Percentiles rank a stretch among this genome's conserved stretches.
These are phyloP conservation scores for Esox lucius DNA, from an alignment of 2,797 vertebrate genomes.

Conservation along the genomic window DNA sequence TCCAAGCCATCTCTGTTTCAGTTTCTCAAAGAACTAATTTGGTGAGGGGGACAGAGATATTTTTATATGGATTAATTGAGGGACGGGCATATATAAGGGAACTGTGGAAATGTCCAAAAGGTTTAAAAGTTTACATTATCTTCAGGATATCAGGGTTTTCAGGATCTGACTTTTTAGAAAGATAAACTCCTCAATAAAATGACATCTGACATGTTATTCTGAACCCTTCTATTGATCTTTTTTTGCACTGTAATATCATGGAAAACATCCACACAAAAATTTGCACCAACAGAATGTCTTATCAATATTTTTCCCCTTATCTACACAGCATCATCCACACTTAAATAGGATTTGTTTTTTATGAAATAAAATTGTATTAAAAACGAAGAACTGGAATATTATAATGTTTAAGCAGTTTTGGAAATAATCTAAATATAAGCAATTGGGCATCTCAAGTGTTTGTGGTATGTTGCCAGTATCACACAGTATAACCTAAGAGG, in stretches of 20 bases:
- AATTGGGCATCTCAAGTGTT: too few species aligned
- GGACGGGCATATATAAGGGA: constrained; percentile 23
- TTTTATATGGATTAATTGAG: neutral
- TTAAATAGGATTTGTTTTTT: too few species aligned
- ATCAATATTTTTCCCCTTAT: too few species aligned
- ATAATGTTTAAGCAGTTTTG: too few species aligned
- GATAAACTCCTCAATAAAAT: constrained; percentile 58
- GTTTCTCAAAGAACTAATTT: constrained; percentile 36
- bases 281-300: neutral
- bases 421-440: too few species aligned
- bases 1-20: constrained; percentile 18
- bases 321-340: too few species aligned
- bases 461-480: too few species aligned
- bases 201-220: constrained; percentile 34
- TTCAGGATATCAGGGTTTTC: constrained; percentile 21
- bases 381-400: too few species aligned
- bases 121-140: constrained; percentile 8
- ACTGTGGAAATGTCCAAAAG: constrained; percentile 14
- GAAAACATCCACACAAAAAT: neutral
- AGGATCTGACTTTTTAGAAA: constrained; percentile 30
- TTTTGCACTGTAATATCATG: neutral
- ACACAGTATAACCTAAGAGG: too few species aligned
- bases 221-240: neutral
- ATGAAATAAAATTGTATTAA: too few species aligned
- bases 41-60: constrained; percentile 18